Conservation (phyloP, 2,888 invertebrate genomes). For the Apodemia zela region DNA sequence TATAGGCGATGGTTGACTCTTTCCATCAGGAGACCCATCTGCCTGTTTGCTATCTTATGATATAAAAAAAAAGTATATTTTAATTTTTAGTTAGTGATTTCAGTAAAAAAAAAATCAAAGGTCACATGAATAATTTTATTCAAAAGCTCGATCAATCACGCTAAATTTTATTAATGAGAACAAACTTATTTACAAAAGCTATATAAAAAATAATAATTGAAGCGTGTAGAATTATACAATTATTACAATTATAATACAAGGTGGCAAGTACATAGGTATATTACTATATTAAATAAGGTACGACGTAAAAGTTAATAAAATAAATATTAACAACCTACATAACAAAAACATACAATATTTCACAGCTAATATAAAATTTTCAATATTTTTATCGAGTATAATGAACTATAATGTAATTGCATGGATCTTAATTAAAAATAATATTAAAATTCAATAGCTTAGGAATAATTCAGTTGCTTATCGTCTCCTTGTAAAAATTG, state of each 20-base stretch:
- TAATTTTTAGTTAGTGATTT: background rate
- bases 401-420: no score
- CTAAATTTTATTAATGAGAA: background rate
- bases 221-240: background rate
- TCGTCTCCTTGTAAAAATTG: no score
- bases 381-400: background rate
- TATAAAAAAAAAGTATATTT: no score
- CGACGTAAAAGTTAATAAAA: conserved; percentile 5
- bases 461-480: no score
- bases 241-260: background rate
- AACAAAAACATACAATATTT: background rate
- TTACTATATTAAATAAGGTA: conserved; percentile 7
- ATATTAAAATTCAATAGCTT: no score
- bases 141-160: conserved; percentile 5
- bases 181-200: conserved; percentile 1
- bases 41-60: no score
- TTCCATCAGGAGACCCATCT: no score
- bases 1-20: no score
- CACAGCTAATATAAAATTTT: background rate
- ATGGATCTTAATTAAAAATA: background rate
- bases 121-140: conserved; percentile 3
- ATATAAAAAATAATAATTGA: background rate
- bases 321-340: conserved; percentile 5
- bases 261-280: conserved; percentile 1
- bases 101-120: background rate